Evolutionary conservation across 1,140 invertebrate genomes (phyloP), one percentile per base, ranked within the genome.

Genomic region (Drosophila kikkawai): DNA sequence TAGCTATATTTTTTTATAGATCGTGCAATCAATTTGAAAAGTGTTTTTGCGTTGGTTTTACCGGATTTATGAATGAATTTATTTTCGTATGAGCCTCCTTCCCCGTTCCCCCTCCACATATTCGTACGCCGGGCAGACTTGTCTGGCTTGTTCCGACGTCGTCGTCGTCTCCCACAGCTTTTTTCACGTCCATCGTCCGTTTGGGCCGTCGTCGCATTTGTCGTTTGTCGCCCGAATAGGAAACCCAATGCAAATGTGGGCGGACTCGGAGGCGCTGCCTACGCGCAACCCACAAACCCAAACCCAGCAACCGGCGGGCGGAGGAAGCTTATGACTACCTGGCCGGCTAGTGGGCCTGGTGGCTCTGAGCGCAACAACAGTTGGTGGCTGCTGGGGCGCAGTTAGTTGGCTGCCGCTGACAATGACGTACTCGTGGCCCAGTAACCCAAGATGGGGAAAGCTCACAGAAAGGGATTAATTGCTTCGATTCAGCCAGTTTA

Each of bases 51-150:
- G 85, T 90, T 91, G 85, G 85, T 82, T 90, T 90, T 90, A 90
- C 85, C 86, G 85, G 85, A 90, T 90, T 90, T 90, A 90, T 90
- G 85, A 90, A 90, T 90, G 85, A 90, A 90, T 90, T 91, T 90
- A 90, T 85, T 86, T 90, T 86, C 42, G 82, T 82, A 70, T 82
- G 66, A 77, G 70, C 63, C 79, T 68, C 50, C 57, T 22, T 2
- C 12, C 51, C 51, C 17, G 12, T 3, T 37, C 41, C 50, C 57
- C 45, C 39, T 29, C n/a, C 64, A 78, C 50, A 78, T 69, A 61
- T 55, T 77, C 60, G 42, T 75, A 59, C 36, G 60, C 47, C 47
- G 53, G 65, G 78, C 71, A 90, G 85, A 85, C 85, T 91, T 91
- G 85, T 91, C 85, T 91, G 70, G 66, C 69, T 78, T 69, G 75